Evolutionary conservation across 2,797 vertebrate species (phyloP).

Genomic region (Propithecus deckenii): DNA sequence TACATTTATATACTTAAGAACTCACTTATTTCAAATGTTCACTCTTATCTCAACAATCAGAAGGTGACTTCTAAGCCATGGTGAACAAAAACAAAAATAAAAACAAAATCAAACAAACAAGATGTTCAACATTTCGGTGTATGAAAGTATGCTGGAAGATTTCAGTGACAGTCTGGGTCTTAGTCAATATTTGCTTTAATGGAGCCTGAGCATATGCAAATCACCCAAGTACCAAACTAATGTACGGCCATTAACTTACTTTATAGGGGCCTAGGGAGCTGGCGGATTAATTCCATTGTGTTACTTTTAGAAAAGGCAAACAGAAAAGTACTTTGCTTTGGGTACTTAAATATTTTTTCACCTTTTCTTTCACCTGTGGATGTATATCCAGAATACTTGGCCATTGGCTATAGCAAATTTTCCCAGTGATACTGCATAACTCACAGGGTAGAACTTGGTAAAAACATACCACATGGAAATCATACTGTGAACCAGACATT

Average conservation of each 20-base stretch:
- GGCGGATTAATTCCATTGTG: constrained; percentile 30
- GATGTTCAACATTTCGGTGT: not conserved
- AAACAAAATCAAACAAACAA: not conserved
- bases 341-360: not conserved
- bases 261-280: constrained; percentile 41
- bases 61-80: not conserved
- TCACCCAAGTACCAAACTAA: not conserved
- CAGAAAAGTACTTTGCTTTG: constrained; percentile 42
- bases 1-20: not conserved
- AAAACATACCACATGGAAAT: not conserved
- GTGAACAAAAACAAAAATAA: not conserved
- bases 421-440: not conserved
- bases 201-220: not conserved
- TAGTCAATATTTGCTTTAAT: constrained; percentile 1
- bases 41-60: constrained; percentile 19
- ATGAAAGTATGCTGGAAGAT: not conserved
- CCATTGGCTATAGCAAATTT: not conserved
- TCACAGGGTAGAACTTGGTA: not conserved
- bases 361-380: not conserved
- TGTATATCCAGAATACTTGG: not conserved
- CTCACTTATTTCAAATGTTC: not conserved
- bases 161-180: not conserved
- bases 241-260: constrained; percentile 18
- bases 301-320: not conserved
- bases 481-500: not conserved